Base-by-base conservation (phyloP, 2,113 vertebrate species). In the Glaucidium brasilianum region DNA sequence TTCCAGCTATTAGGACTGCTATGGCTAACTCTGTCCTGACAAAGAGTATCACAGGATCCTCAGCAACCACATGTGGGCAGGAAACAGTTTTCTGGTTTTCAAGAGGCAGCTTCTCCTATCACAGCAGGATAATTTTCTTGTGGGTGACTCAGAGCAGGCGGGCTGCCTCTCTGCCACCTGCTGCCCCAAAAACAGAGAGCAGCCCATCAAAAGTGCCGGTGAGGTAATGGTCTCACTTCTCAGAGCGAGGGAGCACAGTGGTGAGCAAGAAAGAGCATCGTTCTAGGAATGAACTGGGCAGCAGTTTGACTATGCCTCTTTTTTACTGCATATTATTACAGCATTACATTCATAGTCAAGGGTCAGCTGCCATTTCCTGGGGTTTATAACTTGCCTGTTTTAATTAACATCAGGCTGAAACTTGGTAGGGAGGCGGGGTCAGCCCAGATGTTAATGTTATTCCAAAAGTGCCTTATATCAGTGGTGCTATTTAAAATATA, bases 331-430 rank as follows among this genome's bases (percentile, higher is more conserved):
- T 98, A 98, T 98, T 98, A 98, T 98, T 98, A 97, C 96, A 98
- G 97, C 95, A 96, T 98, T 98, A 97, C 97, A 98, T 97, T 98
- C 98, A 97, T 98, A 98, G 97, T 97, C 97, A 98, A 97, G 97
- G 98, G 98, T 98, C 98, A 98, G 98, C 98, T 98, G 98, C 98
- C 98, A 98, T 98, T 98, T 98, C 98, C 98, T 98, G 98, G 97
- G 98, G 98, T 98, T 98, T 98, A 98, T 98, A 98, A 98, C 98
- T 98, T 98, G 98, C 98, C 98, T 98, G 97, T 98, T 98, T 98
- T 98, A 98, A 98, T 98, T 98, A 98, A 98, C 98, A 98, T 98
- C 98, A 98, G 97, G 93, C 97, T 98, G 95, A 97, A 97, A 98
- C 97, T 97, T 98, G 96, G 97, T 96, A 97, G 96, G 97, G 97